Base-by-base conservation (phyloP, 2,113 vertebrate species). In the Embiotoca jacksoni region DNA sequence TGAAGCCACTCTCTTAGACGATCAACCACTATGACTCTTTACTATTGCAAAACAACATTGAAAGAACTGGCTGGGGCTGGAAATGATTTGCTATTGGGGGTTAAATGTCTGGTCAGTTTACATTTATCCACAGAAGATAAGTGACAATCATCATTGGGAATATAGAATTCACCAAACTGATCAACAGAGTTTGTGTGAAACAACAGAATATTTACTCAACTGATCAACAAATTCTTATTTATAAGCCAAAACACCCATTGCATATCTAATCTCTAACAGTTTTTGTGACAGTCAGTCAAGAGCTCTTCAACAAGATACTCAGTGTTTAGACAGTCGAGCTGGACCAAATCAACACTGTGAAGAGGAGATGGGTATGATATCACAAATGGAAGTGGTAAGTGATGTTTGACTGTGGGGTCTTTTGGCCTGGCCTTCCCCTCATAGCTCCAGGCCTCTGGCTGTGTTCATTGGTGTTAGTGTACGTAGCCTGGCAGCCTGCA, bases 381-480 rank as follows among this genome's bases (percentile, higher is more conserved):
- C 80, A 59, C 77, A 75, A 78, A 78, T 72, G 66, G 75, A 81
- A 64, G 68, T 14, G 53, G 61, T 64, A 63, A 80, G 65, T 4
- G 55, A 47, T 64, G 72, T 82, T 84, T 35, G 57, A 73, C 78
- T 49, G 58, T 74, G 77, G 69, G 81, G 44, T 80, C 70, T 49
- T 74, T 56, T 76, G 62, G 75, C 72, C 44, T 2, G 63, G 81
- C 66, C 75, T 71, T 65, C 82, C 23, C 81, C 81, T 86, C 76
- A 41, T 55, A 75, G 81, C 72, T 84, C 13, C 52, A 82, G 83
- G 88, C 91, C 91, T 84, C 85, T 90, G 91, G 87, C 85, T 91
- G 91, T 93, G 90, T 91, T 90, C 81, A 88, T 75, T 88, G 85
- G 90, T 87, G 88, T 88, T 81, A 68, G 85, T 88, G 81, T 87